These are phyloP conservation scores for Panagrolaimus sp. DNA, from an alignment of 1,140 invertebrate species.

Conservation along the genomic window DNA sequence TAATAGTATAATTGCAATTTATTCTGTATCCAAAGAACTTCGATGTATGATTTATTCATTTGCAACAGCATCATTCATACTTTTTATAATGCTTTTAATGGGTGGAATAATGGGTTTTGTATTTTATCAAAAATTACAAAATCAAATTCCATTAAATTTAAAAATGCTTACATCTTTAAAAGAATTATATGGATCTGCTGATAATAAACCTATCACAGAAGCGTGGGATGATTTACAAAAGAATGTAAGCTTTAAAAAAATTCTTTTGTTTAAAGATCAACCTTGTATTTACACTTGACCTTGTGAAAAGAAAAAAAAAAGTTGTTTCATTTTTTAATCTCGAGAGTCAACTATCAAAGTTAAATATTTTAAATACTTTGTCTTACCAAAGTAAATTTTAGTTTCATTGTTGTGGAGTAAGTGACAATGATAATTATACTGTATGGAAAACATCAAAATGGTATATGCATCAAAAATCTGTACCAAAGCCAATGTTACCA, in stretches of 20 bases:
- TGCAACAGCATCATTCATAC: constrained; percentile 47
- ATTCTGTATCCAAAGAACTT: constrained; percentile 48
- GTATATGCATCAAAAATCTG: constrained; percentile 53
- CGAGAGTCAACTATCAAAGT: no score
- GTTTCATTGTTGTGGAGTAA: constrained; percentile 56
- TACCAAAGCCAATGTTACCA: constrained; percentile 39
- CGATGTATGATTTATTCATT: constrained; percentile 55
- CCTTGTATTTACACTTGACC: not conserved
- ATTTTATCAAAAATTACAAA: constrained; percentile 43
- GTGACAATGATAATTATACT: constrained; percentile 51
- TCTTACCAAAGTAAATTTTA: constrained; percentile 25
- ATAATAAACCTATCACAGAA: constrained; percentile 45
- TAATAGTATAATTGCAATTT: constrained; percentile 45
- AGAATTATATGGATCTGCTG: constrained; percentile 49
- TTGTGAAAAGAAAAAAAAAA: constrained; percentile 11
- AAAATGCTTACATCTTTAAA: constrained; percentile 56
- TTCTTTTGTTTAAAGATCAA: not conserved
- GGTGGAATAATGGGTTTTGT: constrained; percentile 57
- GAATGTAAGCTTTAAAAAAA: constrained; percentile 39
- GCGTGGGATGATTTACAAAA: constrained; percentile 54
- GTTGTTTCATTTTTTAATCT: not conserved
- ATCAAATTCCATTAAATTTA: constrained; percentile 54
- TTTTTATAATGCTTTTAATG: constrained; percentile 55
- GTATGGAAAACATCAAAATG: constrained; percentile 56
- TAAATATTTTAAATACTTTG: not conserved